Evolutionary conservation across 2,113 vertebrate species (phyloP).

Genomic region (Sturnus vulgaris): DNA sequence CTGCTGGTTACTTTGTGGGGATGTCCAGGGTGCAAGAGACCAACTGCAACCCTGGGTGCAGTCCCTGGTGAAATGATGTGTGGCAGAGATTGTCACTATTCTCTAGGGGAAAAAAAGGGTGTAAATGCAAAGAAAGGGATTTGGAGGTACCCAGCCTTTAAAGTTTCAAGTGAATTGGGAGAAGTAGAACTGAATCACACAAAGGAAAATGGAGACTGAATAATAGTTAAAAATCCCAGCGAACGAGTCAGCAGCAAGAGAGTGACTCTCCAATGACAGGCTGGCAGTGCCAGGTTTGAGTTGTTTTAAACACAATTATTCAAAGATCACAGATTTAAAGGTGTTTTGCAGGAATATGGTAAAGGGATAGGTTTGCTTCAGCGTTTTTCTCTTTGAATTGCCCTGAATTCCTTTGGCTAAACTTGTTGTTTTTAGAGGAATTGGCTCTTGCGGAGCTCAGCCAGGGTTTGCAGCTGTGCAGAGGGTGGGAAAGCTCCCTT

Average conservation of each 20-base stretch:
- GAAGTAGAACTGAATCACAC: not conserved
- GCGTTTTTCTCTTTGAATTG: not conserved
- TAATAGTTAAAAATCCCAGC: not conserved
- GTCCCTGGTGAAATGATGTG: not conserved
- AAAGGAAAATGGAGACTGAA: not conserved
- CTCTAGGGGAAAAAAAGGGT: not conserved
- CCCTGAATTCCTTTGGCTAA: not conserved
- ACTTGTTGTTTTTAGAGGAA: not conserved
- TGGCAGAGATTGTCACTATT: not conserved
- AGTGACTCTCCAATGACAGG: not conserved
- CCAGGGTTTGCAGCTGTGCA: not conserved
- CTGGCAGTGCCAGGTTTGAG: constrained; percentile 10
- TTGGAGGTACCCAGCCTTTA: not conserved
- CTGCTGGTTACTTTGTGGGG: not conserved
- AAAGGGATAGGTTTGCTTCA: not conserved
- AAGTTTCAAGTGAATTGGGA: not conserved
- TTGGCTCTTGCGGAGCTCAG: not conserved
- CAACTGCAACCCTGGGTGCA: not conserved
- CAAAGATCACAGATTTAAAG: not conserved
- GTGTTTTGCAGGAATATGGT: not conserved
- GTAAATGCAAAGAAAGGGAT: not conserved
- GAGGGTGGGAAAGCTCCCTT: not conserved
- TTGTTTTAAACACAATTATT: not conserved
- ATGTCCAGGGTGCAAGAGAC: not conserved
- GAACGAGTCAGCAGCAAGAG: not conserved